Evolutionary conservation across 2,888 invertebrate genomes (phyloP).

Genomic region (Graphium colonna): DNA sequence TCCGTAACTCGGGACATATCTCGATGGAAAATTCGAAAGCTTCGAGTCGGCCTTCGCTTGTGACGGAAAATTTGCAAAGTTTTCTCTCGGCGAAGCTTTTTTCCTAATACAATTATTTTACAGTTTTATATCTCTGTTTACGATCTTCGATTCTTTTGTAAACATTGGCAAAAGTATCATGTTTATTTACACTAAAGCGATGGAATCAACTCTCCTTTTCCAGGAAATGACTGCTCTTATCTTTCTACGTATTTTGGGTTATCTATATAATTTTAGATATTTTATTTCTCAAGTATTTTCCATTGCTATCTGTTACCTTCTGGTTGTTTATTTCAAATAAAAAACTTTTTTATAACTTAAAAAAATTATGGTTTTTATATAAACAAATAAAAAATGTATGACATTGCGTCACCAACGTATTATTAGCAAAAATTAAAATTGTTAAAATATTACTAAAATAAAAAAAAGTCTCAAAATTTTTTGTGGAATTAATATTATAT

Average conservation of each 20-base stretch:
- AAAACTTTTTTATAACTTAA: too few species aligned
- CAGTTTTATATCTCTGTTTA: conserved; percentile 18
- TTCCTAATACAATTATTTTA: conserved; percentile 20
- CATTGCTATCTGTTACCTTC: too few species aligned
- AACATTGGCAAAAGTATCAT: not conserved
- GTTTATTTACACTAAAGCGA: not conserved
- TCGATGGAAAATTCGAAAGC: conserved; percentile 48
- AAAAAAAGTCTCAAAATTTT: too few species aligned
- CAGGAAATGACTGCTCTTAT: not conserved
- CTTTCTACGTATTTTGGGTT: not conserved
- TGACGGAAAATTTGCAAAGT: conserved; percentile 22
- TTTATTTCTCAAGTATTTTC: too few species aligned
- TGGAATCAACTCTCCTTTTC: not conserved
- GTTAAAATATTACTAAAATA: too few species aligned
- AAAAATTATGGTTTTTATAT: too few species aligned
- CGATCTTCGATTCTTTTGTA: not conserved
- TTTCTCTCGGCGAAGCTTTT: conserved; percentile 16
- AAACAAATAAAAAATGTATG: too few species aligned
- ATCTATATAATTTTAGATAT: too few species aligned
- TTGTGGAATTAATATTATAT: too few species aligned
- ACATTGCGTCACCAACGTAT: too few species aligned
- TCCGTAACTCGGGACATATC: conserved; percentile 61
- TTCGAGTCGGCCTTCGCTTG: conserved; percentile 26
- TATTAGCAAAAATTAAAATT: too few species aligned
- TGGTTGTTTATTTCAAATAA: too few species aligned